phyloP scores from a whole-genome alignment of 2,797 vertebrate species.

The Melanotaenia pygmaea region DNA sequence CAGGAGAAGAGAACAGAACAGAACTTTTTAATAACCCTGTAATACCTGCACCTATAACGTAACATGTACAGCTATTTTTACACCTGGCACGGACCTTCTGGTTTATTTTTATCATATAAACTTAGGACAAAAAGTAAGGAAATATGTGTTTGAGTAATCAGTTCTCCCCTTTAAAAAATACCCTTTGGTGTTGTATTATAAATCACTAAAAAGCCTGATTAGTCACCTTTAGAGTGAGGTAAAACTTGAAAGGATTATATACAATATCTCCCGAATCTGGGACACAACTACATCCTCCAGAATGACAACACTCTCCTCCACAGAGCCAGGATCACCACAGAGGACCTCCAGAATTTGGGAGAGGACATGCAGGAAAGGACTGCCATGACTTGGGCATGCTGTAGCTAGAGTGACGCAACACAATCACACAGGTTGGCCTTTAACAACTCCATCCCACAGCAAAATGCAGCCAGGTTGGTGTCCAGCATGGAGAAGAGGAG shows the following conservation, averaged over 20 bases:
- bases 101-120: not conserved
- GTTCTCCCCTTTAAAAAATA: not conserved
- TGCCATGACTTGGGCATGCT: no score
- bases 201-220: not conserved
- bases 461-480: no score
- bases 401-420: no score
- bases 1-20: conserved; percentile 19
- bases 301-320: not conserved
- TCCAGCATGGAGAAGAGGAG: no score
- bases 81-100: not conserved
- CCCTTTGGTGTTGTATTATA: not conserved
- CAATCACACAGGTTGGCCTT: no score
- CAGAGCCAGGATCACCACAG: not conserved
- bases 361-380: no score
- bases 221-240: no score
- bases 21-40: no score
- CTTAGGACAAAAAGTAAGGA: not conserved
- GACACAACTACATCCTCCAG: not conserved
- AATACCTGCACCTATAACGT: not conserved
- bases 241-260: no score
- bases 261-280: not conserved
- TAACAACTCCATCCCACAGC: no score
- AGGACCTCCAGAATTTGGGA: no score
- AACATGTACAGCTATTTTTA: not conserved
- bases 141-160: not conserved